Evolutionary conservation across 1,140 invertebrate species (phyloP).

Genomic region (Atta colombica): DNA sequence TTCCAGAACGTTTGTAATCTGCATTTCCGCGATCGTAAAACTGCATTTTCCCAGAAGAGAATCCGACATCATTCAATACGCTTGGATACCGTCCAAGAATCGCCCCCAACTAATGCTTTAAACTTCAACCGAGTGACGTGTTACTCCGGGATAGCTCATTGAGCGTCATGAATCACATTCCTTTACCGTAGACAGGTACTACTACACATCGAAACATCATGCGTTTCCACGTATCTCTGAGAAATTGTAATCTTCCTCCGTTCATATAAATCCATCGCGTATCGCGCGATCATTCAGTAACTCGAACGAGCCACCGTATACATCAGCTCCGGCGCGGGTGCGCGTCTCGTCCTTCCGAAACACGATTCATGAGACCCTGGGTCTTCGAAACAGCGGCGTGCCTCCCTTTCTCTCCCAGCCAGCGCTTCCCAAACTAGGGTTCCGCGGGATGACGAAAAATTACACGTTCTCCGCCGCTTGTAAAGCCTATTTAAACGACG

Average conservation of each 20-base stretch:
- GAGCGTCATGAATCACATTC: slow-evolving; percentile 55
- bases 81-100: slow-evolving; percentile 39
- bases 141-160: slow-evolving; percentile 34
- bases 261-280: slow-evolving; percentile 57
- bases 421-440: slow-evolving; percentile 29
- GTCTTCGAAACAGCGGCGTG: neutral
- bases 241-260: slow-evolving; percentile 36
- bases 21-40: neutral
- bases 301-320: slow-evolving; percentile 39
- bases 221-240: slow-evolving; percentile 18
- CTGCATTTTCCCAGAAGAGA: slow-evolving; percentile 24
- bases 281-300: slow-evolving; percentile 60
- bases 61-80: neutral
- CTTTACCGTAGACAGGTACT: slow-evolving; percentile 9
- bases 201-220: slow-evolving; percentile 24
- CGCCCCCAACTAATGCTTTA: neutral
- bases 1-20: neutral
- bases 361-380: slow-evolving; percentile 21
- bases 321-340: slow-evolving; percentile 19
- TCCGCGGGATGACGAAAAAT: slow-evolving; percentile 49
- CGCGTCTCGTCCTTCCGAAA: slow-evolving; percentile 24
- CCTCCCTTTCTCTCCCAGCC: neutral
- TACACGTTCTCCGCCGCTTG: slow-evolving; percentile 31
- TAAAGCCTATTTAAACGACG: slow-evolving; percentile 55
- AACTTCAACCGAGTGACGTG: slow-evolving; percentile 15